These are phyloP conservation scores for Isoperla grammatica DNA, from an alignment of 2,888 invertebrate genomes.

Conservation along the genomic window DNA sequence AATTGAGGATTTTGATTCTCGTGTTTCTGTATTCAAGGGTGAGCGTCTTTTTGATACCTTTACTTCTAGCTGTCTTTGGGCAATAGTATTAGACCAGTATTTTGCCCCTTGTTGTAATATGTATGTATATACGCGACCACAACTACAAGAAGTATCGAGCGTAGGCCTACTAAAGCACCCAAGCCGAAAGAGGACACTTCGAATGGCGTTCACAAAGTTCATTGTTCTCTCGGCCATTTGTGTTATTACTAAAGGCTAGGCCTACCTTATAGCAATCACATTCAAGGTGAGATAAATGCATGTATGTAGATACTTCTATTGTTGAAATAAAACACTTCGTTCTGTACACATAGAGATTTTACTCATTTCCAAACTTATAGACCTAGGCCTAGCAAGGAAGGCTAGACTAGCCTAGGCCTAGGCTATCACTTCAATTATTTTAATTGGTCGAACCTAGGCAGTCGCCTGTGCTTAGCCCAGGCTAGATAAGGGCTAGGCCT, in stretches of 20 bases:
- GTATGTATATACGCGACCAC: constrained; percentile 19
- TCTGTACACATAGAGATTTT: no score
- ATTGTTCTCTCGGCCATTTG: constrained; percentile 45
- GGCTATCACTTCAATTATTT: no score
- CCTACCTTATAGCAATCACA: background rate
- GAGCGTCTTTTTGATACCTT: constrained; percentile 34
- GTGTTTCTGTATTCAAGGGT: constrained; percentile 34
- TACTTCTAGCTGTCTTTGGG: background rate
- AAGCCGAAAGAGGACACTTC: constrained; percentile 48
- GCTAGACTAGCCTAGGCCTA: no score
- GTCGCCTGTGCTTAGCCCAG: no score
- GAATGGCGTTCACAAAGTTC: constrained; percentile 53
- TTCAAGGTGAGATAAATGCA: no score
- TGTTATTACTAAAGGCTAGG: constrained; percentile 25
- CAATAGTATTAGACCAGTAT: constrained; percentile 13
- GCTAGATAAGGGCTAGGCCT: no score
- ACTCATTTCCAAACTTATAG: no score
- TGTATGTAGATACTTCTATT: no score
- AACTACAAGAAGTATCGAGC: constrained; percentile 40
- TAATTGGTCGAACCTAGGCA: no score
- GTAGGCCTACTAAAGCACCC: constrained; percentile 40
- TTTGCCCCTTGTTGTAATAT: constrained; percentile 14
- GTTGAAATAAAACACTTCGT: no score
- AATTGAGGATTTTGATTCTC: constrained; percentile 34
- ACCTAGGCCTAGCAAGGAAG: no score